A percentile compares a stretch with the other conserved stretches of the same genome.
phyloP scores from a whole-genome alignment of 1,140 invertebrate genomes.

The Zaprionus camerounensis region DNA sequence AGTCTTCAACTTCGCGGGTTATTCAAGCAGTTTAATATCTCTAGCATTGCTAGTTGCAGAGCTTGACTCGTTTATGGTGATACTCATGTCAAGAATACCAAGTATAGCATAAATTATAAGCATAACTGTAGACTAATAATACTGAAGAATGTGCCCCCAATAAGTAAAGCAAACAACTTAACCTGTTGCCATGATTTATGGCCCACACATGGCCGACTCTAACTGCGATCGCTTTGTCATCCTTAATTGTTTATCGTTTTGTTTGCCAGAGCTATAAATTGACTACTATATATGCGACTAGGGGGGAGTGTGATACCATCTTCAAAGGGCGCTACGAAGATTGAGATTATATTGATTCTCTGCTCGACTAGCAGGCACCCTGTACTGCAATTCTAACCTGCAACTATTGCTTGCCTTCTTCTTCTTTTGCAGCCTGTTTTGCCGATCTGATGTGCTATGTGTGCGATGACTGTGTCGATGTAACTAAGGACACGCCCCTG shows the following conservation, averaged over 20 bases:
- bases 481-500: slow-evolving; percentile 59
- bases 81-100: background rate
- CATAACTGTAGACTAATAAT: slow-evolving; percentile 53
- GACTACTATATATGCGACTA: slow-evolving; percentile 26
- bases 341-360: background rate
- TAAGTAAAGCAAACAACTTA: slow-evolving; percentile 25
- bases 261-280: slow-evolving; percentile 71
- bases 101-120: background rate
- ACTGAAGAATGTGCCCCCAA: slow-evolving; percentile 61
- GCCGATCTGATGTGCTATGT: slow-evolving; percentile 78
- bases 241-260: slow-evolving; percentile 60
- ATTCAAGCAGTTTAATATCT: too few species aligned
- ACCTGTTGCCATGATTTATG: slow-evolving; percentile 61
- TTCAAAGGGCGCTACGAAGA: background rate
- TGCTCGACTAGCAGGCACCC: background rate
- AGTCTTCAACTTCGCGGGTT: too few species aligned
- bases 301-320: background rate
- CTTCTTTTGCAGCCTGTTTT: slow-evolving; percentile 43
- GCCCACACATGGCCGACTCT: slow-evolving; percentile 52
- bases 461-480: slow-evolving; percentile 64
- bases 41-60: too few species aligned
- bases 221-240: slow-evolving; percentile 50
- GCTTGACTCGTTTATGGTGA: background rate
- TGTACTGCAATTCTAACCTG: background rate
- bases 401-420: background rate